Evolutionary conservation across 1,140 invertebrate species (phyloP).

Genomic region (Drusus annulatus): DNA sequence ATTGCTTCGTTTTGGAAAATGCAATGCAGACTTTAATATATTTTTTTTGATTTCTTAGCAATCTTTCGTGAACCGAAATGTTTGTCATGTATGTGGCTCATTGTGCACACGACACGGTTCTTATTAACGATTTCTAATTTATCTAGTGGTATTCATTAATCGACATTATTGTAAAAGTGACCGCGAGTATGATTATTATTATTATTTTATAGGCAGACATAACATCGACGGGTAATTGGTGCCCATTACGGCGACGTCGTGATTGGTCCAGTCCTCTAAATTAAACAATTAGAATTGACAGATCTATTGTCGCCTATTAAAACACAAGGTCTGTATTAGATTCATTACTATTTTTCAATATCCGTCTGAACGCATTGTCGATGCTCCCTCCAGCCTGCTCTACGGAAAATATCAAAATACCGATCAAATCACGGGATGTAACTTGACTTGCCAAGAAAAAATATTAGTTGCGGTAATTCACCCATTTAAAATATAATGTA

Average conservation of each 20-base stretch:
- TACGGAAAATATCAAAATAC: no score
- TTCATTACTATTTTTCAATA: no score
- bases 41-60: no score
- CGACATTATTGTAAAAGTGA: neutral
- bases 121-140: constrained; percentile 20
- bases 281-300: constrained; percentile 58
- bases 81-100: neutral
- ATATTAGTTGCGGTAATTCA: no score
- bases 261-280: constrained; percentile 52
- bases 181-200: neutral
- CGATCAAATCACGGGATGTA: no score
- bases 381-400: no score
- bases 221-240: constrained; percentile 52
- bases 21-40: no score
- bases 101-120: constrained; percentile 12
- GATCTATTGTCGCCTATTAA: constrained; percentile 51
- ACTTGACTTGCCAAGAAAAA: no score
- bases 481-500: no score
- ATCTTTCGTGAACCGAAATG: no score
- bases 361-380: no score
- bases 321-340: constrained; percentile 22
- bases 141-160: constrained; percentile 21
- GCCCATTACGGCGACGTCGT: constrained; percentile 48
- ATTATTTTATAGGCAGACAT: neutral
- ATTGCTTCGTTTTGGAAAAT: no score